These are phyloP conservation scores for Vollenhovia emeryi DNA, from an alignment of 1,140 invertebrate species.

Conservation along the genomic window DNA sequence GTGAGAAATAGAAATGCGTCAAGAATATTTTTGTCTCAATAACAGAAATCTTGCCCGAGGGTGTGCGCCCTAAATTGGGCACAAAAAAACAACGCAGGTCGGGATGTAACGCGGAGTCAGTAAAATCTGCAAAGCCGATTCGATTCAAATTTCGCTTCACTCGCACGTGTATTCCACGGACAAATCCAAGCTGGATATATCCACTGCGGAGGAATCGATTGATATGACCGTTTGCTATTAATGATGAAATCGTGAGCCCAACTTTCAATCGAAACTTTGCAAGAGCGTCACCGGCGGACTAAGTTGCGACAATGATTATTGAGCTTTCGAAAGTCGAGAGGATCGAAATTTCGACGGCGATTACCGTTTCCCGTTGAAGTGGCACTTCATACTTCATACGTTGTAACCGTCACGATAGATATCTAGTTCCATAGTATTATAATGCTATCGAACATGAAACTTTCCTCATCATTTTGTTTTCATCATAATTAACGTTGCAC, in stretches of 20 bases:
- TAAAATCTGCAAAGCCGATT: conserved; percentile 41
- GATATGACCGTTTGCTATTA: conserved; percentile 32
- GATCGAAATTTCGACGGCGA: background rate
- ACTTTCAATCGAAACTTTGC: conserved; percentile 2
- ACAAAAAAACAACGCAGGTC: no score
- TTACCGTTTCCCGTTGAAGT: background rate
- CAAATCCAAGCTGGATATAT: conserved; percentile 10
- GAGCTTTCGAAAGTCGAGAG: background rate
- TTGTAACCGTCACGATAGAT: background rate
- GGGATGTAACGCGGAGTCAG: background rate
- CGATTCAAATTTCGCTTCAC: background rate
- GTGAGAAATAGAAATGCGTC: no score
- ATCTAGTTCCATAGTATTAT: background rate
- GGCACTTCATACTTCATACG: background rate
- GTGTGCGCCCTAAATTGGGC: no score
- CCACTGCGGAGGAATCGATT: background rate
- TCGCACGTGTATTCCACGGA: background rate
- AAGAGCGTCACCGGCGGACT: conserved; percentile 2
- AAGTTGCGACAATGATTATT: background rate
- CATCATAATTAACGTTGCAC: background rate
- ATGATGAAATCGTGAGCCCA: conserved; percentile 12
- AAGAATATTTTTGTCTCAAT: no score
- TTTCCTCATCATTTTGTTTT: background rate
- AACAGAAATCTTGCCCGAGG: no score
- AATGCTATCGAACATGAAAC: background rate